A percentile compares a stretch with the other conserved stretches of the same genome.
Conservation (phyloP, 2,113 vertebrate species). For the Corythoichthys intestinalis region DNA sequence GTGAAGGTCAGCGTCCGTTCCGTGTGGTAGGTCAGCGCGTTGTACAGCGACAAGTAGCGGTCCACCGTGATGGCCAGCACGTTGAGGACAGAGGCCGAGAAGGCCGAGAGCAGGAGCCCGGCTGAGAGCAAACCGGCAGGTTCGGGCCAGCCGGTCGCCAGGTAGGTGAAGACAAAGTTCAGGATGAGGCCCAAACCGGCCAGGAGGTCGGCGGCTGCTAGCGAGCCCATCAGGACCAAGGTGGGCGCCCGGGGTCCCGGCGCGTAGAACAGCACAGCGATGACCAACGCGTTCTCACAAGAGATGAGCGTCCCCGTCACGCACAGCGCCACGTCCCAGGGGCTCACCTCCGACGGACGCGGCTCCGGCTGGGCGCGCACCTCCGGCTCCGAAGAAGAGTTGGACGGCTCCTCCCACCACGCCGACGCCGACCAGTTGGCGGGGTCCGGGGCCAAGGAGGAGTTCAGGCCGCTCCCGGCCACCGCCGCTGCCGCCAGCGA, state of each 20-base stretch:
- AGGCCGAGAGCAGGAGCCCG: constrained; percentile 80
- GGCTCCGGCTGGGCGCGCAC: constrained; percentile 54
- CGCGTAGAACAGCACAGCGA: constrained; percentile 85
- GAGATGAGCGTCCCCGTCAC: constrained; percentile 86
- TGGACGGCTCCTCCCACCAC: constrained; percentile 65
- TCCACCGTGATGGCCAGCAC: constrained; percentile 89
- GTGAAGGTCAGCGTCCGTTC: constrained; percentile 83
- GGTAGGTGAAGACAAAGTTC: constrained; percentile 82
- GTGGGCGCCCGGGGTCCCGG: constrained; percentile 81
- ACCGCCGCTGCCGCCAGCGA: constrained; percentile 71
- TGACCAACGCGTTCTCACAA: constrained; percentile 85
- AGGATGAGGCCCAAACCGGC: constrained; percentile 84
- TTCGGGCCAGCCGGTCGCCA: constrained; percentile 74
- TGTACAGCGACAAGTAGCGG: constrained; percentile 88
- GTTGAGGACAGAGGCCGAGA: constrained; percentile 86
- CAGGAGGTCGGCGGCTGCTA: constrained; percentile 83
- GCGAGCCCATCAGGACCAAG: constrained; percentile 85
- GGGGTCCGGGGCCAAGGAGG: constrained; percentile 60
- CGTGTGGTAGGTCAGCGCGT: constrained; percentile 89
- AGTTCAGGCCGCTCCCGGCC: constrained; percentile 62
- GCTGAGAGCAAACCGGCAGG: constrained; percentile 76
- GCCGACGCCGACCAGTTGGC: constrained; percentile 40
- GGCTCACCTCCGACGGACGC: constrained; percentile 68
- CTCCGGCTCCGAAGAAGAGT: constrained; percentile 60
- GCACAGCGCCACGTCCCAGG: constrained; percentile 86